Percentiles rank a stretch among this genome's conserved stretches.
These are phyloP conservation scores for Saimiri boliviensis DNA, from an alignment of 2,113 vertebrate species.

Conservation along the genomic window DNA sequence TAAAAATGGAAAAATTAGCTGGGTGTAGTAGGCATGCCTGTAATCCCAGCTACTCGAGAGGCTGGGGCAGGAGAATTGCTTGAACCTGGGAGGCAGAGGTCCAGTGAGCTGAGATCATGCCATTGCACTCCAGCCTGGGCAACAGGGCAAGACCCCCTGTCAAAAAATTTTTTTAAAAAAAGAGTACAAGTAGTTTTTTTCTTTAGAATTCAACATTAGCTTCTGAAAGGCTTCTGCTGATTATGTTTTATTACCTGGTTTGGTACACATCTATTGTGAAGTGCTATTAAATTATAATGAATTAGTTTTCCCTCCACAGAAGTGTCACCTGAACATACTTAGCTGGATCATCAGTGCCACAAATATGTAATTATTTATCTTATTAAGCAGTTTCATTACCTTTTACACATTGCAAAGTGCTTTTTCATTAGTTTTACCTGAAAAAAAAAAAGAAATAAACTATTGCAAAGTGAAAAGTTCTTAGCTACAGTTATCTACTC, in stretches of 20 bases:
- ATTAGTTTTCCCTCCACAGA: neutral
- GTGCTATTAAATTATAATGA: conserved; percentile 36
- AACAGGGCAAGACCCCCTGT: no score
- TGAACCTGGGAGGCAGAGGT: no score
- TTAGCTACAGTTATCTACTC: neutral
- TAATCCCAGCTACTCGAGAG: no score
- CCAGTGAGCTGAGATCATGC: no score
- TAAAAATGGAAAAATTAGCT: no score
- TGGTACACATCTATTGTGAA: conserved; percentile 65
- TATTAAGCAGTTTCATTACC: conserved; percentile 52
- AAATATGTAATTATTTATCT: conserved; percentile 68
- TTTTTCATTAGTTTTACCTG: conserved; percentile 60
- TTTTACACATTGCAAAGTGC: conserved; percentile 49
- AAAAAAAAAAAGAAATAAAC: neutral
- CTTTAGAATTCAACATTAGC: conserved; percentile 25
- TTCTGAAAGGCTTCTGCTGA: conserved; percentile 59
- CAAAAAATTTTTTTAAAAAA: no score
- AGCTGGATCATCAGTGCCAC: conserved; percentile 40
- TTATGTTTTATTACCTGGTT: conserved; percentile 73
- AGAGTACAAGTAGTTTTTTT: neutral
- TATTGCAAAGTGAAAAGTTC: neutral
- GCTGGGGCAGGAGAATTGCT: no score
- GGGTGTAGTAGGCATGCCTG: no score
- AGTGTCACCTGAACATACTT: conserved; percentile 56
- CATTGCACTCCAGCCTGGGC: no score